Evolutionary conservation across 1,140 invertebrate species (phyloP).

Genomic region (Acarapis woodi): DNA sequence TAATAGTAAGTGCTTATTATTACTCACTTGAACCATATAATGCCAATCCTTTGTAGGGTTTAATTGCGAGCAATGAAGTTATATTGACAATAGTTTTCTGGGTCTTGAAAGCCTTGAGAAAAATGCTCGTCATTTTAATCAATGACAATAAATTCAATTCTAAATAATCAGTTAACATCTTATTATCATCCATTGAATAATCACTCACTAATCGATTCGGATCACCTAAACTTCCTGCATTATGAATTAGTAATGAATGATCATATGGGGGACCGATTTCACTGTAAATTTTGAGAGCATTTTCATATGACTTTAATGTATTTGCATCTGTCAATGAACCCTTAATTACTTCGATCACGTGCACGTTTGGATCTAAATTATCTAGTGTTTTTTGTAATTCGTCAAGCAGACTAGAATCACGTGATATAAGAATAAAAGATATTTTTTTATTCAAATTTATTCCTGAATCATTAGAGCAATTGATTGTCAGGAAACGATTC

Average conservation of each 20-base stretch:
- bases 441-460: not conserved
- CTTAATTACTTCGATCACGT: not conserved
- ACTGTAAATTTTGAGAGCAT: not conserved
- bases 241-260: slow-evolving; percentile 47
- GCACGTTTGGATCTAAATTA: not conserved
- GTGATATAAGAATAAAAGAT: not conserved
- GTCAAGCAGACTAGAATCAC: not conserved
- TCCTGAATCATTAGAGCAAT: not conserved
- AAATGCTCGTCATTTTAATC: slow-evolving; percentile 40
- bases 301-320: not conserved
- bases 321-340: not conserved
- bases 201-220: slow-evolving; percentile 24
- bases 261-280: slow-evolving; percentile 24
- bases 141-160: slow-evolving; percentile 48
- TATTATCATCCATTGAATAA: slow-evolving; percentile 21
- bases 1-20: not conserved
- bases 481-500: slow-evolving; percentile 13
- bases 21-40: slow-evolving; percentile 51
- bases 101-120: slow-evolving; percentile 26
- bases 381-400: not conserved
- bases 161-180: slow-evolving; percentile 26
- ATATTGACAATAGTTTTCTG: slow-evolving; percentile 45
- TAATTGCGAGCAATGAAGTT: slow-evolving; percentile 45
- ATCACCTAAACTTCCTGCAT: slow-evolving; percentile 59
- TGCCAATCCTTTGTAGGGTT: slow-evolving; percentile 38